Base-by-base conservation (phyloP, 2,113 vertebrate genomes). In the Rhegmatorhina hoffmannsi region DNA sequence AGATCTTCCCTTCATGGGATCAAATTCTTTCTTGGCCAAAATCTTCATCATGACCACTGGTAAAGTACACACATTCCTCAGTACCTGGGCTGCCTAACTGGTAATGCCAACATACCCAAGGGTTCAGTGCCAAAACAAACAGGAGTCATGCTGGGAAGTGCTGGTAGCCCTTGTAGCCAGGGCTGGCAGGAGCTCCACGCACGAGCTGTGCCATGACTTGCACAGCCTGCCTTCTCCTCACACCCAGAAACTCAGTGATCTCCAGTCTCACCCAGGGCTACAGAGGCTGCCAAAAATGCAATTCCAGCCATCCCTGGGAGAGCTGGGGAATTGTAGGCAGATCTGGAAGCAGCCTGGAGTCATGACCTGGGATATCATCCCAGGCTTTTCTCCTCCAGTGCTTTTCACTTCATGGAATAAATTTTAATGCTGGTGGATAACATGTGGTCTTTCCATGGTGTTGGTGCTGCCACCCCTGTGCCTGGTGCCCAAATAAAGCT, bases 191-290 rank as follows among this genome's bases (percentile, higher is more conserved):
- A 84, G 55, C 52, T 79, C 46, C 66, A 18, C 0, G 0, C 49
- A 14, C 0, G 1, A 84, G 78, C 82, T 0, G 0, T 77, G 89
- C 64, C 0, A 0, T 1, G 20, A 80, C 87, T 94, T 1, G 38
- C 79, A 84, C 18, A 38, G 1, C 26, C 43, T 67, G 67, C 63
- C 83, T 91, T 19, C 23, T 56, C 88, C 85, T 95, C 85, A 87
- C 55, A 77, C 52, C 68, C 90, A 59, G 52, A 80, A 95, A 92
- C 75, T 74, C 67, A 38, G 5, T 9, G 19, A 67, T 29, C 79
- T 36, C n/a, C 68, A 29, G 28, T 40, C 70, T 94, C 0, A 0
- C 90, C 79, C 1, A 2, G 40, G 64, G 72, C 83, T 5, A 46
- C 31, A 59, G 11, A 84, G 4, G 31, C 59, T 96, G 92, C 83